These are phyloP conservation scores for Dusona sp. DNA, from an alignment of 2,888 invertebrate genomes.

Conservation along the genomic window DNA sequence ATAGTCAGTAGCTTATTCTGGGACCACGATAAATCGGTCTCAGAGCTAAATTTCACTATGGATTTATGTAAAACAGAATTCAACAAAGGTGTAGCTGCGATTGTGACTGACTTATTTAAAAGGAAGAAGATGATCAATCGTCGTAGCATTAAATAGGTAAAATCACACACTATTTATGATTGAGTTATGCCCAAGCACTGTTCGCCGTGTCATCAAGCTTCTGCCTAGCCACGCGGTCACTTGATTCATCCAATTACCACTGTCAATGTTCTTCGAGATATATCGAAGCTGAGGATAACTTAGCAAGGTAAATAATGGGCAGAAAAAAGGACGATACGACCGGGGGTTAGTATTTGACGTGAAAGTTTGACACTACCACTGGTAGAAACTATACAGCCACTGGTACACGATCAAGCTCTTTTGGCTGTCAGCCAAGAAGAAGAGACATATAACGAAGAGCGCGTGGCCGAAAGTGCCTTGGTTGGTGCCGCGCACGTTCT, in stretches of 20 bases:
- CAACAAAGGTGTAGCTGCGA: neutral
- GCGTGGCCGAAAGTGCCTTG: slow-evolving; percentile 61
- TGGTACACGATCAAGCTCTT: slow-evolving; percentile 55
- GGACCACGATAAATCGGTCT: neutral
- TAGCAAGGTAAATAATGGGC: neutral
- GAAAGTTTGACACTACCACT: slow-evolving; percentile 61
- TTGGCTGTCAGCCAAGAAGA: slow-evolving; percentile 70
- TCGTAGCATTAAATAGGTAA: slow-evolving; percentile 21
- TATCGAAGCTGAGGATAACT: neutral
- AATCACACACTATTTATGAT: slow-evolving; percentile 12
- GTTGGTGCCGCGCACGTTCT: slow-evolving; percentile 41
- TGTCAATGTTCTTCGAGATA: slow-evolving; percentile 25
- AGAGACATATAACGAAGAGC: slow-evolving; percentile 59
- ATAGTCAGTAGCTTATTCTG: slow-evolving; percentile 58
- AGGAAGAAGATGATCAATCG: slow-evolving; percentile 1
- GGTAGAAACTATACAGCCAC: slow-evolving; percentile 39
- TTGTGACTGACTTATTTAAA: slow-evolving; percentile 7
- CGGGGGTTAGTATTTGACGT: slow-evolving; percentile 22
- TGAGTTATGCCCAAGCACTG: slow-evolving; percentile 27
- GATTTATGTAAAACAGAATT: neutral
- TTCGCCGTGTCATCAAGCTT: neutral
- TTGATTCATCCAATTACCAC: slow-evolving; percentile 42
- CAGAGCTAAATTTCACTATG: neutral
- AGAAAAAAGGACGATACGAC: neutral
- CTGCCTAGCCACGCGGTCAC: slow-evolving; percentile 37